These are phyloP conservation scores for Pantherophis alleghaniensis DNA, from an alignment of 2,797 vertebrate species.

Conservation along the genomic window DNA sequence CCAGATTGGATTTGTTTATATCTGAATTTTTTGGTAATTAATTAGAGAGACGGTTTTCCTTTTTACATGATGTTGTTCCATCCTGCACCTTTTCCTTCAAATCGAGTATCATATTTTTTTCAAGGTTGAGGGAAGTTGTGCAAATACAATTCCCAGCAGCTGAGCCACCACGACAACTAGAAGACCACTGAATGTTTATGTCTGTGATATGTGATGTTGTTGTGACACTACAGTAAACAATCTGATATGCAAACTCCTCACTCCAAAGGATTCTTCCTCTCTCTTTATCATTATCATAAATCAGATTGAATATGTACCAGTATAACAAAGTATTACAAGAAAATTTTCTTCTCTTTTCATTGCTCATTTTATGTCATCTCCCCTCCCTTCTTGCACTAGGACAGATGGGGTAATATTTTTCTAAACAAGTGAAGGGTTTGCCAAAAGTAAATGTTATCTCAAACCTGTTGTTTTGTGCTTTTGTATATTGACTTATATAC, in stretches of 20 bases:
- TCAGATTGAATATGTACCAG: not conserved
- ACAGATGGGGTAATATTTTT: not conserved
- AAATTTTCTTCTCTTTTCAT: not conserved
- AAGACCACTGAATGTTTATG: not conserved
- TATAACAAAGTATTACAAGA: not conserved
- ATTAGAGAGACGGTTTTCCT: not conserved
- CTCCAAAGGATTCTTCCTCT: not conserved
- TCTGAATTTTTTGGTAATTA: not conserved
- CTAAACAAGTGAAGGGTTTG: not conserved
- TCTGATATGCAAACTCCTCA: not conserved
- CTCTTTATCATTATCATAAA: not conserved
- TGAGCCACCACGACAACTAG: not conserved
- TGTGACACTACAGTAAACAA: not conserved
- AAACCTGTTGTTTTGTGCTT: not conserved
- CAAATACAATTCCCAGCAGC: not conserved
- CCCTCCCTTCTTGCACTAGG: not conserved
- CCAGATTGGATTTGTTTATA: not conserved
- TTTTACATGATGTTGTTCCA: not conserved
- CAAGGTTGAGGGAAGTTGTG: not conserved
- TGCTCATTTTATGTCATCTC: no score
- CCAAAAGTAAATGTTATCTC: not conserved
- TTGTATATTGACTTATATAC: not conserved
- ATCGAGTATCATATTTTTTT: not conserved
- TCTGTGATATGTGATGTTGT: not conserved
- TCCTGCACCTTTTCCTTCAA: not conserved